These are phyloP conservation scores for Ectropis crepuscularia DNA, from an alignment of 2,888 invertebrate species.

Conservation along the genomic window DNA sequence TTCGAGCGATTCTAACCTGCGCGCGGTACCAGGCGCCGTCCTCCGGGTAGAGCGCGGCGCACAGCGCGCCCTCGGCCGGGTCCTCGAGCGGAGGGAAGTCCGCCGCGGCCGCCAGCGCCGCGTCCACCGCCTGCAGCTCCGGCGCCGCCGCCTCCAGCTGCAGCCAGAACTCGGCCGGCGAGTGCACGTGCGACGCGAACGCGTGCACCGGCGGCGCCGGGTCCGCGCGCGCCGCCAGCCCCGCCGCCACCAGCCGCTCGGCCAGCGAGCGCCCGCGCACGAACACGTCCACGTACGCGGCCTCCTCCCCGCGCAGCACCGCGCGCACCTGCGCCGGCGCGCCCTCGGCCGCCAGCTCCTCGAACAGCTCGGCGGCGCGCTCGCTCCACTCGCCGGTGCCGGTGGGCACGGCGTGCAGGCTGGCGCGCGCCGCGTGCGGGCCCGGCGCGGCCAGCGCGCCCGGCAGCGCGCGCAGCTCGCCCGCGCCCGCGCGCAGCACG, in stretches of 20 bases:
- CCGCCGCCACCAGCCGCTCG: constrained; percentile 85
- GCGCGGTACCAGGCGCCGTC: constrained; percentile 89
- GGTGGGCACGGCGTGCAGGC: constrained; percentile 87
- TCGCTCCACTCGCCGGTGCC: constrained; percentile 88
- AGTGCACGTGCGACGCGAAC: constrained; percentile 90
- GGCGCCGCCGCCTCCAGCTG: constrained; percentile 87
- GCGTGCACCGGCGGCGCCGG: constrained; percentile 84
- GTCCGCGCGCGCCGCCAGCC: constrained; percentile 83
- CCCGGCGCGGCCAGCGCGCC: constrained; percentile 83
- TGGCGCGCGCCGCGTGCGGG: constrained; percentile 86
- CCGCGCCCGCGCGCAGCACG: constrained; percentile 86
- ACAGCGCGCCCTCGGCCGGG: constrained; percentile 82
- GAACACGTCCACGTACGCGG: constrained; percentile 87
- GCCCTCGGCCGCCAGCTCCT: constrained; percentile 77
- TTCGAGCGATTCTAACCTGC: no score
- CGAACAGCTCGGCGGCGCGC: constrained; percentile 85
- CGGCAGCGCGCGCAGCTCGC: constrained; percentile 86
- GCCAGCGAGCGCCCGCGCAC: constrained; percentile 85
- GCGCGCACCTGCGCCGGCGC: constrained; percentile 79
- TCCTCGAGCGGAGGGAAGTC: constrained; percentile 78
- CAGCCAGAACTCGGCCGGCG: constrained; percentile 91
- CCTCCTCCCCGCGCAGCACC: constrained; percentile 85
- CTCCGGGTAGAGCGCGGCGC: constrained; percentile 87
- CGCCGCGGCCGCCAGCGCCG: constrained; percentile 83
- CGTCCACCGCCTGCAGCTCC: constrained; percentile 85